Base-by-base conservation (phyloP, 2,113 vertebrate genomes). In the Crotalus helleri region DNA sequence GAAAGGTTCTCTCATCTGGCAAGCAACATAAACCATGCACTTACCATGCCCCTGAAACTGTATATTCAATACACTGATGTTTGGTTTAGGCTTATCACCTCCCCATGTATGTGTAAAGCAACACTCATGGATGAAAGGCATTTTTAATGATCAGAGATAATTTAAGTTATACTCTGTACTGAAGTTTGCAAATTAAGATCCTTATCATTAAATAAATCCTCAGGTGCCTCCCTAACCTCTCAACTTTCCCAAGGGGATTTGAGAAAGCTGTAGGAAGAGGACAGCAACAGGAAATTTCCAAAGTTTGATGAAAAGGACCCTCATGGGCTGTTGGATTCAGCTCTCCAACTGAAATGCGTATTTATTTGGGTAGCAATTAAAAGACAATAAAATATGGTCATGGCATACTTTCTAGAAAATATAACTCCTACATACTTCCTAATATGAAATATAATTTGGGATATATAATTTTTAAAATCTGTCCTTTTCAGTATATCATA, bases 301-400 rank as follows among this genome's bases (percentile, higher is more conserved):
- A 81, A 81, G 69, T 15, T 39, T 2, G n/a, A 81, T 39, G n/a
- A 39, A 39, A 81, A 81, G n/a, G n/a, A 39, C 69, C 39, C 15
- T 21, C 74, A 44, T 39, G 33, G 33, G 33, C 39, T 21, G 33
- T 23, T 81, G 74, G 2, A 81, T 44, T 81, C 17, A 81, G 3
- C 33, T 81, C 1, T 61, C 24, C 44, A 39, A 51, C 12, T 39
- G 54, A 33, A 61, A 69, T 69, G 91, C 6, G 39, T 54, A 26
- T 69, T 88, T 87, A 92, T 33, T 59, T 64, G 54, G 39, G 49
- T 61, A 53, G 19, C 74, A 92, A 93, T 87, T 93, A 85, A 85
- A 7, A n/a, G 87, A 19, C 8, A 64, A 69, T 39, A 55, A 6
- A 69, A 24, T 24, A 0, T 58, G 39, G 44, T 12, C 4, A 39